phyloP scores from a whole-genome alignment of 2,888 invertebrate species.

The Polyommatus iphigenia region DNA sequence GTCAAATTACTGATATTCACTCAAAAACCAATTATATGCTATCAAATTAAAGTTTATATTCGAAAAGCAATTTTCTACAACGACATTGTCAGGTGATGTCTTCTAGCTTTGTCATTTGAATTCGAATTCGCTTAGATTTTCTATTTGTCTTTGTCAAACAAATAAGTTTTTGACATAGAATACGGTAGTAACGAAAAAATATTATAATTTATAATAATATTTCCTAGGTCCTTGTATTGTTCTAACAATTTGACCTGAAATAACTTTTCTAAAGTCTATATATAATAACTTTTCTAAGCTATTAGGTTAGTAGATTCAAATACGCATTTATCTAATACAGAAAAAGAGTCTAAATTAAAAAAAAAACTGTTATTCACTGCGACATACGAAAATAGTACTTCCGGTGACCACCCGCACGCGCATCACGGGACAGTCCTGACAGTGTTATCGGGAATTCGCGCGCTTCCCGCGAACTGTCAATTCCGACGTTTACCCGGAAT shows the following conservation, averaged over 20 bases:
- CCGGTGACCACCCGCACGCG: slow-evolving; percentile 67
- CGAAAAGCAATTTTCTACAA: neutral
- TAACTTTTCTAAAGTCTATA: too few relatives aligned
- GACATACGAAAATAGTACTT: slow-evolving; percentile 41
- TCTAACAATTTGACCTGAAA: too few relatives aligned
- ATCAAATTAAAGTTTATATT: neutral
- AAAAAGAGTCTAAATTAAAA: neutral
- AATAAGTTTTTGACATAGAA: neutral
- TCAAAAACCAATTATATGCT: neutral
- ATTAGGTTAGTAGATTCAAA: too few relatives aligned
- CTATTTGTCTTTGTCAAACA: neutral
- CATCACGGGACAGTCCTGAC: slow-evolving; percentile 56
- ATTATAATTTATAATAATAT: too few relatives aligned
- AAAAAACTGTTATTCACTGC: neutral
- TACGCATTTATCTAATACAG: too few relatives aligned
- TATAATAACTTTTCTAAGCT: too few relatives aligned
- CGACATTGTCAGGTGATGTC: slow-evolving; percentile 4
- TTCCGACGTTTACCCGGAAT: slow-evolving; percentile 59
- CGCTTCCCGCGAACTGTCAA: slow-evolving; percentile 58
- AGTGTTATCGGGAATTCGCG: slow-evolving; percentile 57
- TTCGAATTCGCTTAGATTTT: neutral
- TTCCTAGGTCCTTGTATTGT: too few relatives aligned
- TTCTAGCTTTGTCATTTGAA: neutral
- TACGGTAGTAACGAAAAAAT: too few relatives aligned
- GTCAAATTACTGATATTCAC: neutral